These are phyloP conservation scores for Cheilosia vulpina DNA, from an alignment of 2,888 invertebrate species.

Conservation along the genomic window DNA sequence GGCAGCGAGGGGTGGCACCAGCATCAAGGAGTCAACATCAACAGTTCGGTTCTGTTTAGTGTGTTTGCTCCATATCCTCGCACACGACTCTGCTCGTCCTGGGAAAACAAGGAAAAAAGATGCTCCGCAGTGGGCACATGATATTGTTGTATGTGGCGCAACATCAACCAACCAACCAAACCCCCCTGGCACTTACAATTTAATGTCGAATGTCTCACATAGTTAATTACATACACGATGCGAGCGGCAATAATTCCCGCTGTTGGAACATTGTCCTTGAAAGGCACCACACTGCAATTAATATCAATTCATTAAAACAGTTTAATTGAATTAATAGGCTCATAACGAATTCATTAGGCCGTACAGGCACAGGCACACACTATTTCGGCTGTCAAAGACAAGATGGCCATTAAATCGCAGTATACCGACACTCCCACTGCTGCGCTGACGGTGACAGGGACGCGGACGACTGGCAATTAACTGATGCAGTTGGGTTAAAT, in stretches of 20 bases:
- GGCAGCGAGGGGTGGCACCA: conserved; percentile 53
- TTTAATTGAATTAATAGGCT: conserved; percentile 75
- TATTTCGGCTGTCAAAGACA: conserved; percentile 64
- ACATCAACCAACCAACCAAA: background rate
- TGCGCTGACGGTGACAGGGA: background rate
- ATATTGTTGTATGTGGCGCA: conserved; percentile 49
- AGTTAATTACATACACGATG: conserved; percentile 64
- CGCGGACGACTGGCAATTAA: conserved; percentile 57
- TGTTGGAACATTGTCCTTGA: conserved; percentile 63
- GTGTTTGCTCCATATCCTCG: conserved; percentile 31
- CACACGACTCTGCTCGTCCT: conserved; percentile 20
- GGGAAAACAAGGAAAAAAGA: conserved; percentile 36
- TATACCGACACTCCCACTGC: background rate
- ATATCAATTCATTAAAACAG: conserved; percentile 76
- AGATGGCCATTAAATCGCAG: conserved; percentile 61
- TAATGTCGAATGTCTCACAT: conserved; percentile 70
- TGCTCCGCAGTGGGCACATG: conserved; percentile 54
- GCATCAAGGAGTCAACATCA: conserved; percentile 21
- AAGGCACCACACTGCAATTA: conserved; percentile 65
- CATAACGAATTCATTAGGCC: conserved; percentile 74
- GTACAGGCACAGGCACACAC: conserved; percentile 8
- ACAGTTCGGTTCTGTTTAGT: conserved; percentile 43
- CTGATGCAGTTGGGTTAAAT: conserved; percentile 70
- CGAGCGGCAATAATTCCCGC: conserved; percentile 63
- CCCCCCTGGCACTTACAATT: conserved; percentile 24